Evolutionary conservation across 2,113 vertebrate genomes (phyloP), one percentile per base, ranked within the genome.

Genomic region (Psilopogon haemacephalus): DNA sequence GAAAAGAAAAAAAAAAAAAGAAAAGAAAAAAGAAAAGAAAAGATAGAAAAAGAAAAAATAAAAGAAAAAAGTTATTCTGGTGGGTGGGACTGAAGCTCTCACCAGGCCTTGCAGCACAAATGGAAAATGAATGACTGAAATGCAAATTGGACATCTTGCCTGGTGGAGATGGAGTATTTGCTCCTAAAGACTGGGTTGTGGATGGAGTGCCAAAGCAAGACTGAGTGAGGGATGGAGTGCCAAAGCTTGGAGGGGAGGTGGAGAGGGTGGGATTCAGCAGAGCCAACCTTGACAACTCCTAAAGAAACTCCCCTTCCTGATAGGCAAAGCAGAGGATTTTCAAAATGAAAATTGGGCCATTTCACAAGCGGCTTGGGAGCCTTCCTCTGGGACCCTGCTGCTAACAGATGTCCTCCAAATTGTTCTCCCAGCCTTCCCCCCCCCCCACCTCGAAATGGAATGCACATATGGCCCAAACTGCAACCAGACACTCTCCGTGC

Each of bases 401-500:
- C 68, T 89, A 93, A 95, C 94, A 96, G 93, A 96, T 94, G 96
- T 94, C 94, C 89, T 92, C 87, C 76, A 83, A 94, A 86, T 71
- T 89, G 73, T 56, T 92, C 84, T 94, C 54, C 0, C 78, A 83
- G 71, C 68, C 42, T 56, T 92, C 84, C 94, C 54, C 0, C 78
- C 79, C 68, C 68, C 42, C 83, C 82, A 71, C 75, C 64, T 87
- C 83, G 91, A 92, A 94, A 94, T 91, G 93, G 95, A 96, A 96
- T 92, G 96, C 94, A 94, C 95, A 96, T 73, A 96, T 94, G 95
- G 93, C 89, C 92, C 78, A 91, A 92, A 77, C 91, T 89, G 94
- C 94, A 95, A 93, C 87, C 87, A 96, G 95, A 96, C 93, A 92
- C 89, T 90, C 15, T 33, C 59, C 28, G 80, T 0, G 0, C 85